These are phyloP conservation scores for Gymnosoma rotundatum DNA, from an alignment of 2,888 invertebrate species.

Conservation along the genomic window DNA sequence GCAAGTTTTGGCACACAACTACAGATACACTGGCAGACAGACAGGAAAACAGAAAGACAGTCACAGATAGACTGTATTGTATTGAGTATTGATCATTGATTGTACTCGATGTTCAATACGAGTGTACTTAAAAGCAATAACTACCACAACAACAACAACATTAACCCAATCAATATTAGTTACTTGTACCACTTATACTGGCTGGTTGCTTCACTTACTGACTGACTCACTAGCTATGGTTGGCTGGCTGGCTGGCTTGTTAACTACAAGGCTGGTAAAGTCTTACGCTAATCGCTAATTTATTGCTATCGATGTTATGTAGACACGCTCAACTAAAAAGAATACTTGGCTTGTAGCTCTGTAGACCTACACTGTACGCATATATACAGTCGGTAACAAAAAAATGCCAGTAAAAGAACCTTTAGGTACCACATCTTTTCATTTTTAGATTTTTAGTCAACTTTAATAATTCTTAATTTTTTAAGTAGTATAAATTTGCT, in stretches of 20 bases:
- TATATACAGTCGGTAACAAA: not conserved
- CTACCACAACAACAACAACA: constrained; percentile 5
- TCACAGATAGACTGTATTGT: not conserved
- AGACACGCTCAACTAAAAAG: constrained; percentile 68
- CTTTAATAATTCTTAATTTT: too few species aligned
- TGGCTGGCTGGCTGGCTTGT: constrained; percentile 9
- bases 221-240: constrained; percentile 2
- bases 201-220: not conserved
- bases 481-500: too few species aligned
- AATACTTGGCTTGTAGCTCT: constrained; percentile 5
- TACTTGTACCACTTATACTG: constrained; percentile 1
- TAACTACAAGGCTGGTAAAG: constrained; percentile 45
- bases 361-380: not conserved
- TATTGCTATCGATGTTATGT: constrained; percentile 77
- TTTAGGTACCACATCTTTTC: too few species aligned
- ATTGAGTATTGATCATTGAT: constrained; percentile 39
- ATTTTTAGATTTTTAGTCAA: too few species aligned
- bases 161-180: constrained; percentile 22
- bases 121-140: constrained; percentile 34
- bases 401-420: too few species aligned
- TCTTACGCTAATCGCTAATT: constrained; percentile 79
- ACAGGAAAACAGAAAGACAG: not conserved
- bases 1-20: constrained; percentile 52
- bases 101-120: constrained; percentile 4
- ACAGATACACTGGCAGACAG: not conserved